phyloP scores from a whole-genome alignment of 2,888 invertebrate species.

The Hermaeophaga mercurialis region DNA sequence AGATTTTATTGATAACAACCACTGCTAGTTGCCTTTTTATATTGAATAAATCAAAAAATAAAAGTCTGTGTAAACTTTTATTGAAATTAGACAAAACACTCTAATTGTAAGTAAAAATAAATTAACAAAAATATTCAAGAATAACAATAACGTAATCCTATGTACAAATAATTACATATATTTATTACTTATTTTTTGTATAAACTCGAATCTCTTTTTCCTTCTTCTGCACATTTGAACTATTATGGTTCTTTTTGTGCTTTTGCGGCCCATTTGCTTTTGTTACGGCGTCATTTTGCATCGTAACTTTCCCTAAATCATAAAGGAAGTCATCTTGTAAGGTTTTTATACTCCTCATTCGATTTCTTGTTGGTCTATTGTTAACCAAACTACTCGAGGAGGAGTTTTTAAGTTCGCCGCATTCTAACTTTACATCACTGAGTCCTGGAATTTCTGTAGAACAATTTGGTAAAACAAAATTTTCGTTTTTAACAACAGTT shows the following conservation, averaged over 20 bases:
- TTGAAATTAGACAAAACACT: slow-evolving; percentile 5
- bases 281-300: slow-evolving; percentile 23
- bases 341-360: slow-evolving; percentile 58
- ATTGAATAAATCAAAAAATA: too few relatives aligned
- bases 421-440: slow-evolving; percentile 10
- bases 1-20: too few relatives aligned
- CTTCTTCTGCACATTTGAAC: slow-evolving; percentile 2
- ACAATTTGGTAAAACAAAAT: slow-evolving; percentile 7
- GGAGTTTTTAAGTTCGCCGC: slow-evolving; percentile 4
- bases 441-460: neutral
- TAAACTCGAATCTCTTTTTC: slow-evolving; percentile 5
- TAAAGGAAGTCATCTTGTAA: slow-evolving; percentile 71
- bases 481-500: slow-evolving; percentile 9
- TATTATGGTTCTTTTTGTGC: slow-evolving; percentile 18
- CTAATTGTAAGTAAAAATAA: slow-evolving; percentile 9
- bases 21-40: too few relatives aligned
- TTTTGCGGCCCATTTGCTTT: slow-evolving; percentile 22
- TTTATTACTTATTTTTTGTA: slow-evolving; percentile 3
- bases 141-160: slow-evolving; percentile 6
- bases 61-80: slow-evolving; percentile 4
- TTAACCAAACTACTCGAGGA: slow-evolving; percentile 1
- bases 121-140: slow-evolving; percentile 15
- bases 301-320: slow-evolving; percentile 57
- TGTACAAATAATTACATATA: slow-evolving; percentile 4
- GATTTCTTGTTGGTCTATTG: slow-evolving; percentile 65